phyloP scores from a whole-genome alignment of 2,888 invertebrate species.

The Onchidella celtica region DNA sequence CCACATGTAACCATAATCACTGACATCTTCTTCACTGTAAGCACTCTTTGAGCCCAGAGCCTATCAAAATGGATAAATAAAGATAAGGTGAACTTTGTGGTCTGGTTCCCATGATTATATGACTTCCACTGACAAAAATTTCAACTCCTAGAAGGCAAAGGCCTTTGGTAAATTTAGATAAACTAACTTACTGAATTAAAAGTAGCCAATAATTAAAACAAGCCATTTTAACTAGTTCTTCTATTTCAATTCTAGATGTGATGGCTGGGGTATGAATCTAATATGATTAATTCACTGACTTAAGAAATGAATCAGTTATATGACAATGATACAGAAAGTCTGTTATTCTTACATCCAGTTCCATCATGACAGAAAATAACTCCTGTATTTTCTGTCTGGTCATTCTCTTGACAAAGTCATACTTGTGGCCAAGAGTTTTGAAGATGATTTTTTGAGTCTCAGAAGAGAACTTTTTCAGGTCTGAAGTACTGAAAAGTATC shows the following conservation, averaged over 20 bases:
- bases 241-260: too few relatives aligned
- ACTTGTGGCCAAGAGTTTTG: background rate
- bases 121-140: background rate
- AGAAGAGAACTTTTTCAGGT: background rate
- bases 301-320: too few relatives aligned
- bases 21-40: background rate
- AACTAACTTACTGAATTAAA: too few relatives aligned
- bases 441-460: slow-evolving; percentile 2
- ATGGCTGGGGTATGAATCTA: too few relatives aligned
- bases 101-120: background rate
- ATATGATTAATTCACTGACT: too few relatives aligned
- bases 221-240: too few relatives aligned
- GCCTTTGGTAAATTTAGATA: too few relatives aligned
- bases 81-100: background rate
- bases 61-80: background rate
- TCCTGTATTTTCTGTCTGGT: slow-evolving; percentile 7
- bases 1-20: slow-evolving; percentile 24
- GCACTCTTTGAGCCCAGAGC: slow-evolving; percentile 9
- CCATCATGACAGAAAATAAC: slow-evolving; percentile 18
- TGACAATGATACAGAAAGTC: too few relatives aligned
- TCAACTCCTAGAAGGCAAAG: too few relatives aligned
- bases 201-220: too few relatives aligned
- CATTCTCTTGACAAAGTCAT: slow-evolving; percentile 16
- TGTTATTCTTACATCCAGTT: slow-evolving; percentile 20
- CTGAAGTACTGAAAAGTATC: background rate